phyloP scores from a whole-genome alignment of 1,140 invertebrate species.

The Panagrolaimus sp. region DNA sequence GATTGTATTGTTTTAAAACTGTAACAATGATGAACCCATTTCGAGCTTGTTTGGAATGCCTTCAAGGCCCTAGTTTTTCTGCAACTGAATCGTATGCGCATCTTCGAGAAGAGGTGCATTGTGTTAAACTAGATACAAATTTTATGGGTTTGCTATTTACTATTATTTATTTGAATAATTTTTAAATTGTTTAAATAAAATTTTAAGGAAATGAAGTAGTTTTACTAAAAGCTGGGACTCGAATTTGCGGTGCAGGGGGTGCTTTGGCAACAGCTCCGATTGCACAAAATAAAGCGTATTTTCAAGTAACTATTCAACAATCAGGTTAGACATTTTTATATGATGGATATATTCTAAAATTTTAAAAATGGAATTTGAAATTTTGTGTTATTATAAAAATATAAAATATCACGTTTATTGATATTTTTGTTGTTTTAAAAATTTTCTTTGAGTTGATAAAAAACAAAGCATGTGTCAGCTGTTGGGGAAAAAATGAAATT shows the following conservation, averaged over 20 bases:
- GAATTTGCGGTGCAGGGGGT: constrained; percentile 90
- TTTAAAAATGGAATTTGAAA: no score
- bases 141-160: constrained; percentile 70
- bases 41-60: constrained; percentile 65
- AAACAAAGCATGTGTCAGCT: no score
- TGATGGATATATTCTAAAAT: background rate
- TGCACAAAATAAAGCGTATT: constrained; percentile 95
- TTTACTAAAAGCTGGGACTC: constrained; percentile 86
- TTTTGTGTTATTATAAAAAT: no score
- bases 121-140: constrained; percentile 75
- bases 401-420: no score
- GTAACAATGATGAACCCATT: constrained; percentile 20
- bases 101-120: constrained; percentile 67
- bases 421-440: no score
- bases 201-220: constrained; percentile 87
- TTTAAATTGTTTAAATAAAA: constrained; percentile 36
- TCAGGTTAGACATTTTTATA: background rate
- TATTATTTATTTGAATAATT: constrained; percentile 14
- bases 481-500: no score
- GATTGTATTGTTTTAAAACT: no score
- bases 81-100: constrained; percentile 65
- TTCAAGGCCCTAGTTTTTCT: constrained; percentile 71
- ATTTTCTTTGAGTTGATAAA: no score
- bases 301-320: constrained; percentile 71
- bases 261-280: constrained; percentile 84